Evolutionary conservation across 2,113 vertebrate genomes (phyloP).

Genomic region (Ia io): DNA sequence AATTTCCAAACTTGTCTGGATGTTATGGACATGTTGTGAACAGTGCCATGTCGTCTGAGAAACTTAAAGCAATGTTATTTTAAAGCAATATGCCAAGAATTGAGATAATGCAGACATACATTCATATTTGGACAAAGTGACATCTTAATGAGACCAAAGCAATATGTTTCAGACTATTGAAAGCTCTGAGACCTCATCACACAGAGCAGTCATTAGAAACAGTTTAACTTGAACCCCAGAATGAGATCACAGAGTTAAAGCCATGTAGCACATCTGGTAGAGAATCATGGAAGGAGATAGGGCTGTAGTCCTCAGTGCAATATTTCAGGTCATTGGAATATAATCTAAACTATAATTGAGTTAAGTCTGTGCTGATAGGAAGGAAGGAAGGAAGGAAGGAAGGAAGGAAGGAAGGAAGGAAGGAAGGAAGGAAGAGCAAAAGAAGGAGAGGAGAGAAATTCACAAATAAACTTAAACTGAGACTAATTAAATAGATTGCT

Average conservation of each 20-base stretch:
- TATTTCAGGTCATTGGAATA: neutral
- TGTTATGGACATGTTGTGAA: conserved; percentile 44
- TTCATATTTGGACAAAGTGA: conserved; percentile 41
- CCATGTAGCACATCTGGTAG: fast-evolving
- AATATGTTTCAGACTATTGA: conserved; percentile 7
- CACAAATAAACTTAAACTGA: neutral
- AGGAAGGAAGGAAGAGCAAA: neutral
- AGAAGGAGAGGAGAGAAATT: neutral
- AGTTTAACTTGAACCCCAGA: neutral
- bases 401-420: no score
- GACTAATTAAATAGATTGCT: neutral
- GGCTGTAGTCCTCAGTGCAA: neutral
- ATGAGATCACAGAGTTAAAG: neutral
- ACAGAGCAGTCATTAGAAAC: neutral
- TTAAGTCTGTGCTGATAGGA: neutral
- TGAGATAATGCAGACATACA: conserved; percentile 46
- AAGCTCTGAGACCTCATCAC: conserved; percentile 20
- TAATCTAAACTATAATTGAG: neutral
- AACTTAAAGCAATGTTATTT: conserved; percentile 50
- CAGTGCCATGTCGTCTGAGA: neutral
- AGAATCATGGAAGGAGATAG: neutral
- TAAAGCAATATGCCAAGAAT: neutral
- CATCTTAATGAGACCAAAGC: conserved; percentile 59
- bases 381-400: neutral
- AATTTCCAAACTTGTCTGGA: conserved; percentile 63